phyloP scores from a whole-genome alignment of 2,113 vertebrate genomes.

The Anhinga anhinga region DNA sequence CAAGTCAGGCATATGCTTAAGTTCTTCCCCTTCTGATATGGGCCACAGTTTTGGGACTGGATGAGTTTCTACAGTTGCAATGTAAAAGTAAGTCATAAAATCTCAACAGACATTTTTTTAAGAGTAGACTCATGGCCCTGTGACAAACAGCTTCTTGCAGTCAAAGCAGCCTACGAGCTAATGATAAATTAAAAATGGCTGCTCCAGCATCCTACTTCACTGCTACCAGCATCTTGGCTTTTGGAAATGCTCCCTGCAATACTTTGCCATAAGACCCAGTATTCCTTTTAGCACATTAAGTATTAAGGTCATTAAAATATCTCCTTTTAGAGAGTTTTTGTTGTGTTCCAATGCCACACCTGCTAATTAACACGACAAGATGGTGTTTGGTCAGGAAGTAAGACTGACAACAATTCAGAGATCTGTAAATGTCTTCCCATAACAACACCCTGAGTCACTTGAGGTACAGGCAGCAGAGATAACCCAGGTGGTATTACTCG shows the following conservation, averaged over 20 bases:
- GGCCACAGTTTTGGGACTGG: background rate
- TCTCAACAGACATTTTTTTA: background rate
- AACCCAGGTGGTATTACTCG: slow-evolving; percentile 33
- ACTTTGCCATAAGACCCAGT: background rate
- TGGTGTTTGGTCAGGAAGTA: background rate
- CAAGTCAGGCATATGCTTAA: accelerated
- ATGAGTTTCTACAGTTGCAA: background rate
- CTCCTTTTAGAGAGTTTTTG: background rate
- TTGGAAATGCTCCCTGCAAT: background rate
- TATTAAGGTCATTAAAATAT: background rate
- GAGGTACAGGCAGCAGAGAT: slow-evolving; percentile 17
- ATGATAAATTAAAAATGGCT: background rate
- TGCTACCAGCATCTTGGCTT: background rate
- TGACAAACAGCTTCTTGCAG: background rate
- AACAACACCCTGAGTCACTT: background rate
- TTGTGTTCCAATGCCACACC: background rate
- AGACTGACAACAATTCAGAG: background rate
- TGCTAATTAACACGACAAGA: background rate
- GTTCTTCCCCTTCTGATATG: background rate
- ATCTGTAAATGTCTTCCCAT: slow-evolving; percentile 10
- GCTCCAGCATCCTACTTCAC: background rate
- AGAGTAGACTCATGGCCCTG: background rate
- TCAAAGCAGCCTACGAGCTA: background rate
- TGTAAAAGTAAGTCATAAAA: background rate
- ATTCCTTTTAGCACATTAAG: background rate